Base-by-base conservation (phyloP, 2,113 vertebrate species). In the Strix aluco region DNA sequence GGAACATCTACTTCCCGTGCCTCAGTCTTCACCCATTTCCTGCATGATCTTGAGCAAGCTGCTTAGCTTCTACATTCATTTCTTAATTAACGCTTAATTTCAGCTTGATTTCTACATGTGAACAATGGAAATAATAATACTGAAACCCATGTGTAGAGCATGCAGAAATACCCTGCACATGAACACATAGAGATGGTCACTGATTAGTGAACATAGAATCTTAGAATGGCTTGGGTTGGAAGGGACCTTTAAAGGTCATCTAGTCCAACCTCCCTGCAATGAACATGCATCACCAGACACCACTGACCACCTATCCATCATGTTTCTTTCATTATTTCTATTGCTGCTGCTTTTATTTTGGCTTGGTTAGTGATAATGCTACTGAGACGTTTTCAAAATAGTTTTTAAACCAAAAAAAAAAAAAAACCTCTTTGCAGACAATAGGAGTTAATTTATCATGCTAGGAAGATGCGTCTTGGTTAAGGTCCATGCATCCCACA, bases 291-390 rank as follows among this genome's bases (percentile, higher is more conserved):
- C 55, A 49, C 8, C 58, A 80, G 75, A n/a, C 30, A 65, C 32
- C 52, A 44, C 32, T 58, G 61, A 44, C 42, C n/a, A 7, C 0
- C 1, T 36, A 38, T 26, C 22, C 49, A 29, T 32, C 6, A 0
- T 26, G 13, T 80, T 62, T 61, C 7, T 63, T 34, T 73, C 46
- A 15, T 80, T 75, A 16, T 44, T 72, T 82, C 36, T 87, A 2
- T 34, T 46, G 69, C 51, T 79, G n/a, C 30, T 81, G 13, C 30
- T 70, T 87, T 92, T 81, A 46, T 80, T 58, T 49, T 81, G 71
- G 38, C 42, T 74, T 69, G 34, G 27, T 40, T 74, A 70, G 49
- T n/a, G 63, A 58, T 58, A 78, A 74, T 54, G 55, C 61, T 69
- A 8, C 16, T 58, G 62, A n/a, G 21, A 75, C 26, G 18, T 87